Conservation (phyloP, 2,888 invertebrate species). For the Melipona bicolor region DNA sequence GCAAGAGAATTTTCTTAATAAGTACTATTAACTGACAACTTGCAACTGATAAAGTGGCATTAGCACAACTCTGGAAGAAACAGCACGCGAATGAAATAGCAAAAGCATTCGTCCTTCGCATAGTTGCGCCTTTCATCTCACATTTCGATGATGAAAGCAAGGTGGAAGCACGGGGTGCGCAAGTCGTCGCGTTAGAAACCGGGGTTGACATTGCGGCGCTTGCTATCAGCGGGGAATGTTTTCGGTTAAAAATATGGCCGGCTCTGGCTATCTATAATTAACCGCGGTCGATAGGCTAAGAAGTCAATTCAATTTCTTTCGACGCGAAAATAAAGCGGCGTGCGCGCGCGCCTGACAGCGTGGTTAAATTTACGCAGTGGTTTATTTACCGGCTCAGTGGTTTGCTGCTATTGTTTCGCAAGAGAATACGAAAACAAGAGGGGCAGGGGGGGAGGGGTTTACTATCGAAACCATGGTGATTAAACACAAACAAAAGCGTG, state of each 20-base stretch:
- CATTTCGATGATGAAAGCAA: neutral
- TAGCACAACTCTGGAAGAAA: neutral
- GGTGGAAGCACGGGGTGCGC: neutral
- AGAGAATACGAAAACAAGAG: neutral
- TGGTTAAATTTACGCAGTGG: conserved; percentile 36
- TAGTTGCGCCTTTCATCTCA: conserved; percentile 24
- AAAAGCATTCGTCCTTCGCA: neutral
- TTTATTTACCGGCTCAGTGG: neutral
- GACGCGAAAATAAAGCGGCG: conserved; percentile 40
- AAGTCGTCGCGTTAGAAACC: conserved; percentile 11
- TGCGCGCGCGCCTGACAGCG: neutral
- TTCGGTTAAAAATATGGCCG: conserved; percentile 49
- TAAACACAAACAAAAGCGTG: neutral
- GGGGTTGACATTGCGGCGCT: conserved; percentile 39
- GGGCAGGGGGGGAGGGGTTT: accelerated
- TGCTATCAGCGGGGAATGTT: conserved; percentile 20
- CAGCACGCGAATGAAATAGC: neutral
- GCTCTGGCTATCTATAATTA: conserved; percentile 47
- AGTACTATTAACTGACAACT: neutral
- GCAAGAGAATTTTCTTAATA: neutral
- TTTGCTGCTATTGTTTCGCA: neutral
- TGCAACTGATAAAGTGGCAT: neutral
- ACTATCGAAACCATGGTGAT: neutral
- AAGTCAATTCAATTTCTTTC: conserved; percentile 42
- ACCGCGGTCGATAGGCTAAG: conserved; percentile 40